phyloP scores from a whole-genome alignment of 2,888 invertebrate species.

The Strigamia maritima region DNA sequence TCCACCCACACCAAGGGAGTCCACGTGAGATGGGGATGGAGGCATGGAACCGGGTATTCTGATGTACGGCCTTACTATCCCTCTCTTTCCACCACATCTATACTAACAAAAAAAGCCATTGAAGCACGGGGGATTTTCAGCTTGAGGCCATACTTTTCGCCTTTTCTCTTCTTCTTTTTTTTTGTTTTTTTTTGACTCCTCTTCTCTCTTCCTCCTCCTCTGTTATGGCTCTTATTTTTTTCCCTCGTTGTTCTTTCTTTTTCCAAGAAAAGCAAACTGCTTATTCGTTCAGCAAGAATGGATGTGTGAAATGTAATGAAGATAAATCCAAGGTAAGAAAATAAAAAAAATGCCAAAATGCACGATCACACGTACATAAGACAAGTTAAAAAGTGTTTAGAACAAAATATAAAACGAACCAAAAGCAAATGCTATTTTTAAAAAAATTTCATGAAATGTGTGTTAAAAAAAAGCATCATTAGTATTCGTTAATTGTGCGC shows the following conservation, averaged over 20 bases:
- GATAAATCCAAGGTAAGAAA: slow-evolving; percentile 32
- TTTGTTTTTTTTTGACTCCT: background rate
- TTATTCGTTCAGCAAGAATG: slow-evolving; percentile 26
- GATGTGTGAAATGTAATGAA: slow-evolving; percentile 22
- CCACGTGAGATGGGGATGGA: slow-evolving; percentile 7
- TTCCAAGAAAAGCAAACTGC: slow-evolving; percentile 11
- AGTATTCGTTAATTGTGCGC: background rate
- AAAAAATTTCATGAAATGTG: background rate
- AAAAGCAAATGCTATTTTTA: background rate
- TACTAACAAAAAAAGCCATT: background rate
- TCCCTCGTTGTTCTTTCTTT: slow-evolving; percentile 25
- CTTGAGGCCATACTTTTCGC: slow-evolving; percentile 27
- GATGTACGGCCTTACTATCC: slow-evolving; percentile 3
- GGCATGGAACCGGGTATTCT: background rate
- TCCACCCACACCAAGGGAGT: slow-evolving; percentile 26
- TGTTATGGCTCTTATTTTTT: slow-evolving; percentile 33
- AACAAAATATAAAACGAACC: background rate
- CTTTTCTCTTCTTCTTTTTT: slow-evolving; percentile 28
- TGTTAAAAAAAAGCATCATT: background rate
- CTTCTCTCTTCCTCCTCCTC: slow-evolving; percentile 12
- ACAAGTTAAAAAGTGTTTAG: background rate
- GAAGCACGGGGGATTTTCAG: slow-evolving; percentile 27
- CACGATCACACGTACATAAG: background rate
- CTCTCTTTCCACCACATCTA: background rate
- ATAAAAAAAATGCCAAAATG: background rate